phyloP scores from a whole-genome alignment of 1,140 invertebrate genomes.

The Arctopsyche grandis region DNA sequence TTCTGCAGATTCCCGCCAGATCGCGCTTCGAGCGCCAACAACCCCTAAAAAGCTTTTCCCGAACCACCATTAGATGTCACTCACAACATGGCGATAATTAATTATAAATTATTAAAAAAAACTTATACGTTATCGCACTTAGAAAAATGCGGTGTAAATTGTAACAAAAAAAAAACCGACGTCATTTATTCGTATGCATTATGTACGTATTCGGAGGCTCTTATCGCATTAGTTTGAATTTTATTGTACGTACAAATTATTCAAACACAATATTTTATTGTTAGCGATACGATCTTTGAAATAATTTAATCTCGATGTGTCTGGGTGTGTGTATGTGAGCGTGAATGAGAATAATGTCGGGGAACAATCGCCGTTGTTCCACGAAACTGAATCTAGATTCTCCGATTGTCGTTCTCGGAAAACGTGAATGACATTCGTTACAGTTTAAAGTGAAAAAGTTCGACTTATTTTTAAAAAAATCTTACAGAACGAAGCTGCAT shows the following conservation, averaged over 20 bases:
- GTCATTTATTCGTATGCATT: not conserved
- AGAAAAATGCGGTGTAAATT: not conserved
- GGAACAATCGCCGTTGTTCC: not conserved
- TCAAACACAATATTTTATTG: no score
- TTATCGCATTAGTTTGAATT: no score
- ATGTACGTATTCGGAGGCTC: not conserved
- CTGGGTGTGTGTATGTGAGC: not conserved
- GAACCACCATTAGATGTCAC: constrained; percentile 36
- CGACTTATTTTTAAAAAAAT: not conserved
- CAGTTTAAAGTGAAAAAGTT: not conserved
- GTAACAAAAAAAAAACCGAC: not conserved
- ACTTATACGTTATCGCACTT: not conserved
- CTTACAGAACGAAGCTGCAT: not conserved
- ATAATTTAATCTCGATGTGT: no score
- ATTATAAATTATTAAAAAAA: not conserved
- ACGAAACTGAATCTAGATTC: not conserved
- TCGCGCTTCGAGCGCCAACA: constrained; percentile 34
- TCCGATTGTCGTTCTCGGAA: not conserved
- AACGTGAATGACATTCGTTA: not conserved
- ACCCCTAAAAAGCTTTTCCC: constrained; percentile 43
- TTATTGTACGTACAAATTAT: no score
- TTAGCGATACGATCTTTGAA: no score
- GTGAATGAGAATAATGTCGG: not conserved
- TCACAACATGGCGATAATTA: not conserved
- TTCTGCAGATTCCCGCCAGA: constrained; percentile 28